Evolutionary conservation across 53 echinoderm and acorn worm species (phyloP), one percentile per base, ranked within the genome.

Genomic region (Patiria pectinifera): DNA sequence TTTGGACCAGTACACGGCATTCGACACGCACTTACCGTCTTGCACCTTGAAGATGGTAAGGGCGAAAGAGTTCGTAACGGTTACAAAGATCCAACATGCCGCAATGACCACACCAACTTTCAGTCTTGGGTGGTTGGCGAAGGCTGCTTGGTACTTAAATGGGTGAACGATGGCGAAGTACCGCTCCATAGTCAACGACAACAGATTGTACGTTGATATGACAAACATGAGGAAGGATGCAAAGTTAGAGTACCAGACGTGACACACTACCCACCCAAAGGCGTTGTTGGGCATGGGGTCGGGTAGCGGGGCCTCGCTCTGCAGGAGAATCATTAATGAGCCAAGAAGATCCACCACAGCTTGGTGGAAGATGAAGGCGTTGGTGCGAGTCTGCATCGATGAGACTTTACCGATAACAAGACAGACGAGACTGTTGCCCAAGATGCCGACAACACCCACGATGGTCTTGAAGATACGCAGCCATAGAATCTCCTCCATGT

Each of bases 381-480:
- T 71, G 19, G 22, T 22, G 11, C 71, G 71, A 19, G 78, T 78
- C 44, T 44, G 78, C 78, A 78, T 24, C 13, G 78, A 21, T 26
- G 78, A 25, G 13, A 78, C 78, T 6, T 44, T 23, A 23, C 71
- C 11, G 71, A 71, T n/a, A 11, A 71, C 71, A 19, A 71, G 4
- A 23, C 71, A 71, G 21, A 71, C 71, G 7, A 71, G 71, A 23
- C 71, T 11, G 71, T 71, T 71, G 71, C 71, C 71, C 4, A 78
- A 44, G 24, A 78, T 78, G 14, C 78, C 78, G 24, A 78, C 13
- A 24, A 78, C 2, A 43, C 78, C 78, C 25, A 78, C 78, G 78
- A 78, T 78, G 13, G 6, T 78, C 78, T 78, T 23, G 24, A 24
- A 26, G 78, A 78, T 78, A 78, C 78, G 78, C 78, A 78, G 24